Evolutionary conservation across 2,888 invertebrate genomes (phyloP).

Genomic region (Lycocerus yunnanus): DNA sequence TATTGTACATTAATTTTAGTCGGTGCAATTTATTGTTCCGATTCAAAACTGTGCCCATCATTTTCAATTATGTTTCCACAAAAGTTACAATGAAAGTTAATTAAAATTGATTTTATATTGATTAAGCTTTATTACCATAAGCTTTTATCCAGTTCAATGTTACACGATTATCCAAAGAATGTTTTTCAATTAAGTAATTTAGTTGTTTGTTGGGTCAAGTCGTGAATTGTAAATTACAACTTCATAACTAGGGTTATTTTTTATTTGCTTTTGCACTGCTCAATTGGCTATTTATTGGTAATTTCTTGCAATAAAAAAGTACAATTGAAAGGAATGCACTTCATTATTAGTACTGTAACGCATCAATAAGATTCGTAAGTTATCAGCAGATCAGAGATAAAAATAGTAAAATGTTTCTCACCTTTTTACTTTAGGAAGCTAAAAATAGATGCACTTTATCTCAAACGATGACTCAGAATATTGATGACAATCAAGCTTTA

Average conservation of each 20-base stretch:
- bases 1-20: background rate
- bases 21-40: background rate
- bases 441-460: too few species aligned
- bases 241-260: background rate
- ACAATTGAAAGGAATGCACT: background rate
- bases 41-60: background rate
- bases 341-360: background rate
- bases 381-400: too few species aligned
- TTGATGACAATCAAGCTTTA: too few species aligned
- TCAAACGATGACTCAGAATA: too few species aligned
- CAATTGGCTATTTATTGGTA: background rate
- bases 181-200: background rate
- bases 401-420: too few species aligned
- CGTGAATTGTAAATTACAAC: background rate
- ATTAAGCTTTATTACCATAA: background rate
- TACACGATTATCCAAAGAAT: background rate
- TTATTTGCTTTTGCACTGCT: background rate
- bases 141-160: background rate
- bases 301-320: background rate
- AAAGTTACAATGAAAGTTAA: background rate
- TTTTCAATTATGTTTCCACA: background rate
- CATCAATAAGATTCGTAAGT: too few species aligned
- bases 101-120: background rate
- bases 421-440: too few species aligned
- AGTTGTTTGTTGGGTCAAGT: background rate